These are phyloP conservation scores for Panulirus ornatus DNA, from an alignment of 1,140 invertebrate species.

Conservation along the genomic window DNA sequence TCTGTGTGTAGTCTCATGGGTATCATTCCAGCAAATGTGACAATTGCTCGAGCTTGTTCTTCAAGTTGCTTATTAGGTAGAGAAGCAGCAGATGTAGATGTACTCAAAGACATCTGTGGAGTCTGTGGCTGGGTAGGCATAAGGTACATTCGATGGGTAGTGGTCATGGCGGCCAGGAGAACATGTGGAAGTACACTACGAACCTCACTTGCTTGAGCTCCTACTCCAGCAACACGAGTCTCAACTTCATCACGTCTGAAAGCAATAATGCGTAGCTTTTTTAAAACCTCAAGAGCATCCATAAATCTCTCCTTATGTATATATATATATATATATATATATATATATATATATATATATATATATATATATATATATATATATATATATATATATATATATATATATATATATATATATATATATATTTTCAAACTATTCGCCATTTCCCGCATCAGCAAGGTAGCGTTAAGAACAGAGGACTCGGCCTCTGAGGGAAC, in stretches of 20 bases:
- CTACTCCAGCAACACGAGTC: conserved; percentile 85
- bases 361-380: too few relatives aligned
- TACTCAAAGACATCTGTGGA: conserved; percentile 69
- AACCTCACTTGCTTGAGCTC: conserved; percentile 84
- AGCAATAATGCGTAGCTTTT: conserved; percentile 86
- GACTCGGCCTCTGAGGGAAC: too few relatives aligned
- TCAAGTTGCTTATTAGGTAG: conserved; percentile 64
- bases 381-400: too few relatives aligned
- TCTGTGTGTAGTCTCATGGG: conserved; percentile 98
- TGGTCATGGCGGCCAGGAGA: conserved; percentile 92
- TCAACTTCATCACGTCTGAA: conserved; percentile 86
- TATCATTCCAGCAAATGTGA: conserved; percentile 96
- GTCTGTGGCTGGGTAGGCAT: conserved; percentile 76
- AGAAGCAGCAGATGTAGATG: conserved; percentile 41
- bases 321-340: too few relatives aligned
- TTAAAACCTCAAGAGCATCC: conserved; percentile 86
- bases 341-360: too few relatives aligned
- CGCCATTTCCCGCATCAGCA: too few relatives aligned
- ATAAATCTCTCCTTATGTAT: conserved; percentile 88
- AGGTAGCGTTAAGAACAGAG: too few relatives aligned
- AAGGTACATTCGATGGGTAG: conserved; percentile 87
- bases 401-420: too few relatives aligned
- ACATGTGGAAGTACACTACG: conserved; percentile 85
- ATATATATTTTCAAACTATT: too few relatives aligned
- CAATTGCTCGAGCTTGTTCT: conserved; percentile 81